phyloP scores from a whole-genome alignment of 2,113 vertebrate genomes.

The Arothron firmamentum region DNA sequence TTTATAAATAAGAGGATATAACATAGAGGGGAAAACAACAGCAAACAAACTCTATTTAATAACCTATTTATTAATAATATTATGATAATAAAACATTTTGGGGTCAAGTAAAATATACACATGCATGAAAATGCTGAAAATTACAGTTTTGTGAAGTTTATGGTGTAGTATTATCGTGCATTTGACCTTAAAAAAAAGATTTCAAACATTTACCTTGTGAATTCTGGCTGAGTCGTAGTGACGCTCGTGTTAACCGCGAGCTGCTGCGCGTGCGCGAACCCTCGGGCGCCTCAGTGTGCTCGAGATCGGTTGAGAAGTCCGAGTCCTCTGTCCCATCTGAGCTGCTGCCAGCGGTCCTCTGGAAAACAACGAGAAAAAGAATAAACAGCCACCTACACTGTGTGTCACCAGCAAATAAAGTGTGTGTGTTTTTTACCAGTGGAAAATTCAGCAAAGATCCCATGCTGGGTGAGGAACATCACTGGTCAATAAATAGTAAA shows the following conservation, averaged over 20 bases:
- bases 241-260: slow-evolving; percentile 88
- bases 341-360: slow-evolving; percentile 94
- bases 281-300: slow-evolving; percentile 86
- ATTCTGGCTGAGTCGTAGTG: slow-evolving; percentile 87
- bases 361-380: background rate
- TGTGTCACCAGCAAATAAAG: no score
- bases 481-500: slow-evolving; percentile 15
- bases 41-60: no score
- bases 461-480: slow-evolving; percentile 35
- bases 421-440: slow-evolving; percentile 27
- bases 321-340: slow-evolving; percentile 97
- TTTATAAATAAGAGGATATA: no score
- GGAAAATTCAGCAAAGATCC: slow-evolving; percentile 60
- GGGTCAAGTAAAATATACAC: no score
- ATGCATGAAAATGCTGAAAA: background rate
- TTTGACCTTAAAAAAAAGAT: background rate
- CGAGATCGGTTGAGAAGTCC: slow-evolving; percentile 92
- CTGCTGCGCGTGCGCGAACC: slow-evolving; percentile 78
- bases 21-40: no score
- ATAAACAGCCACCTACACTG: background rate
- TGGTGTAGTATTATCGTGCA: background rate
- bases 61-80: no score
- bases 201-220: slow-evolving; percentile 81
- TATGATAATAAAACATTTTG: no score
- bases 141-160: background rate